phyloP scores from a whole-genome alignment of 2,113 vertebrate species.

The Lycaon pictus region DNA sequence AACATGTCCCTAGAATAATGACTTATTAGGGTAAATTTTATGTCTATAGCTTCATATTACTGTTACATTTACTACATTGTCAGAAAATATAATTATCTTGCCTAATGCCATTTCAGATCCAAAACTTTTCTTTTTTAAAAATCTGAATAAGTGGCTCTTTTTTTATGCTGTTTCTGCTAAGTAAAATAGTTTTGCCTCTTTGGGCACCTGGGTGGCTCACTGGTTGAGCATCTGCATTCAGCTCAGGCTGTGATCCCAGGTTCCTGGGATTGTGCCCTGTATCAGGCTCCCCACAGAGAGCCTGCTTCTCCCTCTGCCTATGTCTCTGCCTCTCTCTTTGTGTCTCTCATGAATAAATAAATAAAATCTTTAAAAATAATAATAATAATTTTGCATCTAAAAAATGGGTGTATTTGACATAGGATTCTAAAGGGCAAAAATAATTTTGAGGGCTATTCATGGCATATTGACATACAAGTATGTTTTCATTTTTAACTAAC shows the following conservation, averaged over 20 bases:
- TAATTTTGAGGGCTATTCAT: not conserved
- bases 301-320: no score
- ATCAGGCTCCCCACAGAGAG: no score
- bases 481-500: not conserved
- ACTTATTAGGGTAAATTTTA: not conserved
- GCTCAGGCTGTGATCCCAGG: no score
- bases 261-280: no score
- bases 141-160: not conserved
- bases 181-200: not conserved
- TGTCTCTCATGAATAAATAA: no score
- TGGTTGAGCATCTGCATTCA: no score
- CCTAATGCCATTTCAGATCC: not conserved
- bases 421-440: not conserved
- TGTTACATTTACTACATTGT: not conserved
- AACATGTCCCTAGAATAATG: not conserved
- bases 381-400: not conserved
- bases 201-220: no score
- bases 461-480: not conserved
- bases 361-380: no score
- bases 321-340: no score
- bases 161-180: not conserved
- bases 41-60: not conserved
- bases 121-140: not conserved
- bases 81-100: not conserved
- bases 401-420: not conserved